Evolutionary conservation across 30 jellyfish, hydroid and myxozoan genomes (phyloP).

Genomic region (Euphysa ruthae): DNA sequence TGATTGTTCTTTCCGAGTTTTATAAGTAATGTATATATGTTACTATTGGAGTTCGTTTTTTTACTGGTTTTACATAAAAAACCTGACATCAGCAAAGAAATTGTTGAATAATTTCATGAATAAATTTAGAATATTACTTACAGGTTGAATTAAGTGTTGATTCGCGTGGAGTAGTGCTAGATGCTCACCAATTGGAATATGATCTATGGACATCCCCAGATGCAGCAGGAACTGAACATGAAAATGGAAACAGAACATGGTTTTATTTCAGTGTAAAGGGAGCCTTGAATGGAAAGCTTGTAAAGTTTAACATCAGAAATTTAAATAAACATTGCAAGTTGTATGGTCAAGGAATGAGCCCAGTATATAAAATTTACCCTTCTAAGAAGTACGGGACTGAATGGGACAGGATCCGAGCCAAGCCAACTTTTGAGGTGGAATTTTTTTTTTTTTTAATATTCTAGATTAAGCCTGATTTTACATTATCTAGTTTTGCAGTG

Average conservation of each 20-base stretch:
- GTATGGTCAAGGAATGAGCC: slow-evolving; percentile 87
- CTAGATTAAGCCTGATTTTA: background rate
- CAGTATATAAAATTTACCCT: slow-evolving; percentile 27
- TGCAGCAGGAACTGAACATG: slow-evolving; percentile 69
- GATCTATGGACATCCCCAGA: slow-evolving; percentile 92
- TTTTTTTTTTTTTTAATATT: background rate
- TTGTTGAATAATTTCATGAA: too few species aligned
- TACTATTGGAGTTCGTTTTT: too few species aligned
- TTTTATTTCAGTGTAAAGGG: slow-evolving; percentile 74
- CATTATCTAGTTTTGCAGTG: too few species aligned
- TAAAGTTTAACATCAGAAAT: slow-evolving; percentile 54
- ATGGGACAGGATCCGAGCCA: slow-evolving; percentile 60
- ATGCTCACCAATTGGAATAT: too few species aligned
- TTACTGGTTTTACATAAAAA: too few species aligned
- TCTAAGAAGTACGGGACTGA: slow-evolving; percentile 14
- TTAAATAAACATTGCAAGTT: slow-evolving; percentile 63
- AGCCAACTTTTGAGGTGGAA: slow-evolving; percentile 50
- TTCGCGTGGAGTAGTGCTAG: too few species aligned
- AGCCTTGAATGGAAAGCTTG: slow-evolving; percentile 30
- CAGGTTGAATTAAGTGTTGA: too few species aligned
- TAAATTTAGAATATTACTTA: too few species aligned
- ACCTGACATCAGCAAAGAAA: too few species aligned
- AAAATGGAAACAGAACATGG: slow-evolving; percentile 84
- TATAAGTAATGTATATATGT: too few species aligned
- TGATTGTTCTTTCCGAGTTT: too few species aligned